These are phyloP conservation scores for Dorcus parallelipipedus DNA, from an alignment of 2,888 invertebrate species.

Conservation along the genomic window DNA sequence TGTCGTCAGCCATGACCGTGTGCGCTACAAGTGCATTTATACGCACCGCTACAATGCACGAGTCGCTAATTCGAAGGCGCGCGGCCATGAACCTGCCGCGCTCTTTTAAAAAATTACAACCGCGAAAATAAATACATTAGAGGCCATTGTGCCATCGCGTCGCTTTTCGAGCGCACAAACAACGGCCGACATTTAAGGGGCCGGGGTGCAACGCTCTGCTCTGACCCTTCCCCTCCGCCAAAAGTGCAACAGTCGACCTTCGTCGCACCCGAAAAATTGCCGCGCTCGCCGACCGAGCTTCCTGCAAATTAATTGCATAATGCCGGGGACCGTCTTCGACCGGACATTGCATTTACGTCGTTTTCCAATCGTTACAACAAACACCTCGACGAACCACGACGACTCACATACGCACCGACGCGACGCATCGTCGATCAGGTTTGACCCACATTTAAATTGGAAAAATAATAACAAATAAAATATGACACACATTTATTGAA, in stretches of 20 bases:
- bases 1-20: background rate
- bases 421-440: too few relatives aligned
- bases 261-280: background rate
- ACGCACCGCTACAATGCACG: background rate
- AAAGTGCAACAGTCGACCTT: background rate
- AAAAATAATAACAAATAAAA: too few relatives aligned
- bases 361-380: too few relatives aligned
- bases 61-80: conserved; percentile 9
- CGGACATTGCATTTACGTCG: too few relatives aligned
- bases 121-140: conserved; percentile 16
- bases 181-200: conserved; percentile 28
- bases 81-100: conserved; percentile 39
- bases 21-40: background rate
- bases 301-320: background rate
- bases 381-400: too few relatives aligned
- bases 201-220: conserved; percentile 25
- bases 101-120: conserved; percentile 25
- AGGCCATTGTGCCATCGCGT: conserved; percentile 17
- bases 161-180: conserved; percentile 26
- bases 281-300: background rate
- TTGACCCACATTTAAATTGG: too few relatives aligned
- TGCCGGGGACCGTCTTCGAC: background rate
- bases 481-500: too few relatives aligned
- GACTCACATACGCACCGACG: too few relatives aligned
- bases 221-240: conserved; percentile 18